phyloP scores from a whole-genome alignment of 1,140 invertebrate species.

The Goniozus legneri region DNA sequence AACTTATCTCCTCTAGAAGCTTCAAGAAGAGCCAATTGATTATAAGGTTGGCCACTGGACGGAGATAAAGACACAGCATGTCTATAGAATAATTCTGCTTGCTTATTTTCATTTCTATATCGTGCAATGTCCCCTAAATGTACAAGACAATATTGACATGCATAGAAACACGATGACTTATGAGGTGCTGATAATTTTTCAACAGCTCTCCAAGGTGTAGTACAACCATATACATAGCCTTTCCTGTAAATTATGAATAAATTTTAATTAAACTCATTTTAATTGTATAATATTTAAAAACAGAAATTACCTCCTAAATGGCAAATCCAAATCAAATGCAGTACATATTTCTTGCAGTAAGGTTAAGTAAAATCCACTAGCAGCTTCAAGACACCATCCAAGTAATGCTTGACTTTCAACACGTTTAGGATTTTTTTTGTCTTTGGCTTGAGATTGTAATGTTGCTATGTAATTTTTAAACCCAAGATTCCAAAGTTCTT shows the following conservation, averaged over 20 bases:
- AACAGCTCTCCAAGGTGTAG: conserved; percentile 45
- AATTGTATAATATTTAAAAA: background rate
- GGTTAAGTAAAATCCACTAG: conserved; percentile 81
- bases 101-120: conserved; percentile 73
- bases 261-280: conserved; percentile 3
- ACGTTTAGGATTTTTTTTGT: conserved; percentile 73
- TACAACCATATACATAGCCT: conserved; percentile 51
- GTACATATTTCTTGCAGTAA: conserved; percentile 79
- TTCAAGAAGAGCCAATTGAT: conserved; percentile 79
- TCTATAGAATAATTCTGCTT: conserved; percentile 69
- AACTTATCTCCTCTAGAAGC: conserved; percentile 77
- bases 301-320: conserved; percentile 63
- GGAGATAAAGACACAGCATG: conserved; percentile 78
- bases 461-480: conserved; percentile 84
- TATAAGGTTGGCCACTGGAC: conserved; percentile 83
- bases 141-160: conserved; percentile 82
- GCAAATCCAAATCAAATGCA: conserved; percentile 75
- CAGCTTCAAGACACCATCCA: conserved; percentile 75
- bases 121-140: conserved; percentile 83
- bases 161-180: conserved; percentile 73
- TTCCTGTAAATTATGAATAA: conserved; percentile 33
- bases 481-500: conserved; percentile 84
- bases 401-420: conserved; percentile 72
- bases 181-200: conserved; percentile 58
- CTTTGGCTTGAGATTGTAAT: conserved; percentile 71